These are phyloP conservation scores for Cataglyphis albicans DNA, from an alignment of 2,888 invertebrate species.

Conservation along the genomic window DNA sequence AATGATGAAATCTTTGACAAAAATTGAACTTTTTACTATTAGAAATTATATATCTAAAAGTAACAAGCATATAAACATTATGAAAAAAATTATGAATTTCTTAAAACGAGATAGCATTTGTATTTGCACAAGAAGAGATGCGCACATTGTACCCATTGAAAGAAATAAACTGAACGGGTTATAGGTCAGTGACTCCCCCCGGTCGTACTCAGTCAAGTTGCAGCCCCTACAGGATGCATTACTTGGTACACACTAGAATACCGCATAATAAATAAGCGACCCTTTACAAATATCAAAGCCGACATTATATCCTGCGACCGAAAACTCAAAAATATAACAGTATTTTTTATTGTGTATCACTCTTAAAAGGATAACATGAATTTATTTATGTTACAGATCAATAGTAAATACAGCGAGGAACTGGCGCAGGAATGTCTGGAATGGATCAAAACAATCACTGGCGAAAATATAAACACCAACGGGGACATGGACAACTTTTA, in stretches of 20 bases:
- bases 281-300: slow-evolving; percentile 52
- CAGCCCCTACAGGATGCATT: slow-evolving; percentile 82
- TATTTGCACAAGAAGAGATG: slow-evolving; percentile 38
- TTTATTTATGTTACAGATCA: slow-evolving; percentile 91
- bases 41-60: background rate
- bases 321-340: slow-evolving; percentile 6
- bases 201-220: slow-evolving; percentile 70
- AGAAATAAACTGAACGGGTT: slow-evolving; percentile 66
- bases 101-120: slow-evolving; percentile 24
- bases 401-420: slow-evolving; percentile 98
- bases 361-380: slow-evolving; percentile 14
- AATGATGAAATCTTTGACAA: slow-evolving; percentile 1
- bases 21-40: background rate
- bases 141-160: slow-evolving; percentile 40
- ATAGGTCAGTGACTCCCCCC: slow-evolving; percentile 79
- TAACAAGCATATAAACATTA: background rate
- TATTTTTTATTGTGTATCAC: background rate
- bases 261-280: slow-evolving; percentile 77
- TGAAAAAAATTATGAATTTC: background rate
- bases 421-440: slow-evolving; percentile 96
- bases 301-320: background rate
- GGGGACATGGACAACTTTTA: slow-evolving; percentile 98
- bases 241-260: slow-evolving; percentile 75
- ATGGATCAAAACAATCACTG: slow-evolving; percentile 96
- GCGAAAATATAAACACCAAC: slow-evolving; percentile 93